These are phyloP conservation scores for Grus americana DNA, from an alignment of 2,113 vertebrate genomes.

Conservation along the genomic window DNA sequence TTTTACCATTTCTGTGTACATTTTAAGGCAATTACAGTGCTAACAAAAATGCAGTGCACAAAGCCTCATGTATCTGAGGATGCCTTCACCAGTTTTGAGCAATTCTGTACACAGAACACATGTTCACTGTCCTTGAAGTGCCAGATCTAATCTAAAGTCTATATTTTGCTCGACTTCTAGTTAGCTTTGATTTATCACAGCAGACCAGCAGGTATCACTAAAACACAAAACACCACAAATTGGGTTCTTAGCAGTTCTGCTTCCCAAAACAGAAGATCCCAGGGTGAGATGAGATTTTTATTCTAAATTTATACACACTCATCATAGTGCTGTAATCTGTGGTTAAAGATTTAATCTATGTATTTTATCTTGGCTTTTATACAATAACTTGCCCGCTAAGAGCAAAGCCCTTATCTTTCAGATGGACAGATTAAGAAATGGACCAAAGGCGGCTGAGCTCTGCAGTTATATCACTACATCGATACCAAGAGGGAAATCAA, in stretches of 20 bases:
- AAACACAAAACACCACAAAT: neutral
- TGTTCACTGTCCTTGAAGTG: neutral
- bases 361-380: neutral
- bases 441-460: neutral
- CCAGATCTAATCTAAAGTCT: neutral
- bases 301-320: neutral
- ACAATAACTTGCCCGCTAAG: neutral
- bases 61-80: neutral
- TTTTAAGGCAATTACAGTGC: neutral
- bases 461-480: neutral
- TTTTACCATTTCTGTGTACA: neutral
- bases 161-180: neutral
- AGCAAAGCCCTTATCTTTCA: neutral
- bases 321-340: neutral
- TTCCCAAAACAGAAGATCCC: neutral
- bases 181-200: neutral
- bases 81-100: neutral
- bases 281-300: neutral
- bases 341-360: neutral
- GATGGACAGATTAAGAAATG: neutral
- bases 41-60: neutral
- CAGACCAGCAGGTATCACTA: neutral
- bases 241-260: neutral
- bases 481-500: neutral
- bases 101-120: neutral